Base-by-base conservation (phyloP, 2,797 vertebrate species). In the Clangula hyemalis region DNA sequence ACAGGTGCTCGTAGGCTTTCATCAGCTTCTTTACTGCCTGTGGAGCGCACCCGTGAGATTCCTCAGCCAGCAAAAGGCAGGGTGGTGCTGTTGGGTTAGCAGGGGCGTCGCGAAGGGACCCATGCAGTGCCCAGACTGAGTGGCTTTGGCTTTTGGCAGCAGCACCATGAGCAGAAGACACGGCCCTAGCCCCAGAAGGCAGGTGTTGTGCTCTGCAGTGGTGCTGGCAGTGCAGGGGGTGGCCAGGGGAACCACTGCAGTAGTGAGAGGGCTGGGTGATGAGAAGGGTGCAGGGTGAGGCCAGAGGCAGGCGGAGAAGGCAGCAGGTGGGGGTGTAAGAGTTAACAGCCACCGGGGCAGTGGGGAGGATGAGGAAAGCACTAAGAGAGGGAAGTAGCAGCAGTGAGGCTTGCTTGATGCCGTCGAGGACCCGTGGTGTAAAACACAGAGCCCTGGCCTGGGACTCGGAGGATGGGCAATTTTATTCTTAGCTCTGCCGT, bases 1-100 rank as follows among this genome's bases (percentile, higher is more conserved):
- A 5, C 0, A 0, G 0, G 0, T 34, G 21, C 47, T 86, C 30
- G 7, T 39, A 47, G 36, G 34, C 24, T 64, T 68, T 57, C 43
- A 21, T 0, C 10, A 4, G 22, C 60, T 82, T 70, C 72, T 68
- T 60, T 60, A 8, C 39, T 53, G 64, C n/a, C 10, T 32, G 28
- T 4, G 21, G 53, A 73, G 34, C 49, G 38, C 34, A 74, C 20
- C 18, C 47, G 21, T 60, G 22, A 69, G 32, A 84, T 60, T 70
- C 43, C 39, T 51, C 8, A 57, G 39, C 66, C 71, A 84, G 62
- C 34, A 77, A 74, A 87, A 88, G 73, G 13, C n/a, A 13, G 43
- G 71, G 64, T 6, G 27, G 3, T 73, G 36, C 32, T 54, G 27
- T 32, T 49, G 32, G 47, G 17, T 61, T 45, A 69, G 22, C 64